Evolutionary conservation across 2,888 invertebrate species (phyloP), one percentile per base, ranked within the genome.

Genomic region (Heliconius erato): DNA sequence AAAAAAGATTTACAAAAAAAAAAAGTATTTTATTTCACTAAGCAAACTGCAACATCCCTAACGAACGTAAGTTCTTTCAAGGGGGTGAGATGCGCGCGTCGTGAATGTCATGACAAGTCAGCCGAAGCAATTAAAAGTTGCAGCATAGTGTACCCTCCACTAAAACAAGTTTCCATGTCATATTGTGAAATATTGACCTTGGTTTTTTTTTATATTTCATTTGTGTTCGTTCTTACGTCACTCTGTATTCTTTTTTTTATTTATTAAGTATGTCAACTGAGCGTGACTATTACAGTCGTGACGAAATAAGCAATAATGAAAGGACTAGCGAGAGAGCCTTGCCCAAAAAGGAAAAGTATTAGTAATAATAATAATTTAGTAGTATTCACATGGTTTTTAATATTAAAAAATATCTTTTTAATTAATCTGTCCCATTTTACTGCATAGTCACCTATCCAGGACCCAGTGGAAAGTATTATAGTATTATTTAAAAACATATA

Each of bases 51-150:
- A 44, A 63, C 69, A 77, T 82, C 40, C 23, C 65, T 79, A 82
- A 69, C 82, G 85, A 86, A 81, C 59, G 28, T 77, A 76, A 81
- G 68, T 77, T 81, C 40, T 81, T 71, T 71, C 28, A 63, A 77
- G 44, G 69, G 76, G 23, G 67, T 28, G 54, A 74, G 74, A 74
- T 68, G 83, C 80, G 88, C 87, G 87, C 88, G 84, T 85, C 86
- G 87, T 79, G 67, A 71, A 92, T 89, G 88, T 84, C 83, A 85
- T 86, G 86, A 85, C 87, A 86, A 90, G 88, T 89, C 88, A 88
- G 59, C 78, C 86, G 89, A 89, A 88, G 91, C 92, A 92, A 93
- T 93, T 93, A 93, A 92, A 93, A 92, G 90, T 92, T 90, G 87
- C 85, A 81, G 87, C 86, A 87, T 86, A 86, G 84, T 85, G 84